Evolutionary conservation across 1,140 invertebrate species (phyloP).

Genomic region (Drosophila jambulina): DNA sequence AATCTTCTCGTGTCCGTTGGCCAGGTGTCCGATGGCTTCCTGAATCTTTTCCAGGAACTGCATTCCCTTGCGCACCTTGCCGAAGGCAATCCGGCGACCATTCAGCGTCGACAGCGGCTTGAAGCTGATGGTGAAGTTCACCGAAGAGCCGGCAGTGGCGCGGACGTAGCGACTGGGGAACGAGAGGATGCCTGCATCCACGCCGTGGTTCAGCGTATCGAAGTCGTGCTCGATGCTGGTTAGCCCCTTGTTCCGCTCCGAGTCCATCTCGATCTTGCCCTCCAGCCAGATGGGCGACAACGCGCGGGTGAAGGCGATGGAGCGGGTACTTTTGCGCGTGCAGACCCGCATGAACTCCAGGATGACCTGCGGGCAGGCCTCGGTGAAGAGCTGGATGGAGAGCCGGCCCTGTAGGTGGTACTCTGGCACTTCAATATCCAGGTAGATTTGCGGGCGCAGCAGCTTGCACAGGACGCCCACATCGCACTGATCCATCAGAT

Average conservation of each 20-base stretch:
- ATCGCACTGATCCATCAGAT: conserved; percentile 62
- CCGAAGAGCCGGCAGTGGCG: conserved; percentile 22
- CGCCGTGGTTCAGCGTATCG: conserved; percentile 73
- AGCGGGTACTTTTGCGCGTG: conserved; percentile 10
- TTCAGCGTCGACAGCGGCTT: conserved; percentile 70
- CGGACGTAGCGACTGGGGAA: conserved; percentile 71
- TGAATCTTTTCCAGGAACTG: conserved; percentile 60
- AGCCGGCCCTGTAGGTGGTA: conserved; percentile 58
- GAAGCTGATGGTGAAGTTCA: conserved; percentile 74
- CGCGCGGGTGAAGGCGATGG: conserved; percentile 53
- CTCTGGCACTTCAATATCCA: conserved; percentile 56
- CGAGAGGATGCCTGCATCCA: conserved; percentile 72
- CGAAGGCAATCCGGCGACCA: conserved; percentile 71
- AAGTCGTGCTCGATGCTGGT: conserved; percentile 73
- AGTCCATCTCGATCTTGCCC: conserved; percentile 45
- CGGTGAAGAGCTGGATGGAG: conserved; percentile 70
- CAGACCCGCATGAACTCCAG: conserved; percentile 73
- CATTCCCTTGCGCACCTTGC: conserved; percentile 67
- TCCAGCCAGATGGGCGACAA: conserved; percentile 73
- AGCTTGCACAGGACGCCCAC: conserved; percentile 63
- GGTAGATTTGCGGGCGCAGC: conserved; percentile 67
- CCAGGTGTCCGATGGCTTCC: conserved; percentile 53
- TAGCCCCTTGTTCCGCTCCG: conserved; percentile 24
- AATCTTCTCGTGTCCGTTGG: conserved; percentile 39
- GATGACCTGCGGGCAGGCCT: conserved; percentile 73